Evolutionary conservation across 2,888 invertebrate genomes (phyloP).

Genomic region (Megamerina dolium): DNA sequence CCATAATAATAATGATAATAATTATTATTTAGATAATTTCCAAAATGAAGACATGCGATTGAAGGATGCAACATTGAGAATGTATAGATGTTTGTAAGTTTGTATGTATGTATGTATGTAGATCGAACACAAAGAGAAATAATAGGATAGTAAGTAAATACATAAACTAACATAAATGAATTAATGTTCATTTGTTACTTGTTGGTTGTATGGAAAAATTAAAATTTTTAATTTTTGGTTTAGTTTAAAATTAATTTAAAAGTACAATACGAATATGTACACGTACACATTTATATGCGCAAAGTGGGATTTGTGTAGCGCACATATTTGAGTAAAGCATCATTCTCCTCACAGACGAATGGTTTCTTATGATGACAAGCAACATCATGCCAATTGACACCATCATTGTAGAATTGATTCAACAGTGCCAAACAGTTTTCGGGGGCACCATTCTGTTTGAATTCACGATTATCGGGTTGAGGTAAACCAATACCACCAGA

Average conservation of each 20-base stretch:
- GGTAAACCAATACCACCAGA: conserved; percentile 79
- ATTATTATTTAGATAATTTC: too few relatives aligned
- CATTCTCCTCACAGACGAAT: conserved; percentile 84
- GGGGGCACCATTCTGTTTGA: conserved; percentile 72
- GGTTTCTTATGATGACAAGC: conserved; percentile 87
- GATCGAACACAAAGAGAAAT: too few relatives aligned
- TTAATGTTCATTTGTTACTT: too few relatives aligned
- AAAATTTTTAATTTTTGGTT: conserved; percentile 1
- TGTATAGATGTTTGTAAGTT: too few relatives aligned
- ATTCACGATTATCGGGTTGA: conserved; percentile 83
- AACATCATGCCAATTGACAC: conserved; percentile 86
- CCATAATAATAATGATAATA: too few relatives aligned
- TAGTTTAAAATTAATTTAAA: background rate
- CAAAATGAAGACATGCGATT: too few relatives aligned
- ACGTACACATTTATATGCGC: conserved; percentile 54
- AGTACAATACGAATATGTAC: background rate
- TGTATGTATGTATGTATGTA: too few relatives aligned
- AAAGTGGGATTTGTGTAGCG: conserved; percentile 75
- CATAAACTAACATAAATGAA: too few relatives aligned
- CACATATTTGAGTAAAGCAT: conserved; percentile 77
- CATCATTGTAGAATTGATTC: conserved; percentile 87
- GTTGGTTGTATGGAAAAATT: too few relatives aligned
- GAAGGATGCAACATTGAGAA: too few relatives aligned
- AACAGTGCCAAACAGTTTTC: conserved; percentile 81
- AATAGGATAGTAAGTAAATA: too few relatives aligned